phyloP scores from a whole-genome alignment of 2,888 invertebrate genomes.

The Metalampra italica region DNA sequence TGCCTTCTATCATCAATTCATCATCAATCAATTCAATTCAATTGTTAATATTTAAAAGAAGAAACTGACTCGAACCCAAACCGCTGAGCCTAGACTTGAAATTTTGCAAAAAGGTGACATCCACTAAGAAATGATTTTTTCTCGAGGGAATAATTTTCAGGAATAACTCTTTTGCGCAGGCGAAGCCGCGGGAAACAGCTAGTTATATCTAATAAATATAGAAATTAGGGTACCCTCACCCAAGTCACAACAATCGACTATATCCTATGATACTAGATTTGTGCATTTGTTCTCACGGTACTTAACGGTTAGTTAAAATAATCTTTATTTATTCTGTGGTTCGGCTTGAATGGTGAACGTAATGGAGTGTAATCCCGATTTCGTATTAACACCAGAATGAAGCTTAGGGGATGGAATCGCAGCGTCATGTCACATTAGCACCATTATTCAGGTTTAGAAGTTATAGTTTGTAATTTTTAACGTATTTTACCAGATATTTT shows the following conservation, averaged over 20 bases:
- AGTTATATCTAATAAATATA: too few relatives aligned
- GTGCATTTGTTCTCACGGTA: conserved; percentile 58
- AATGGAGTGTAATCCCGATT: conserved; percentile 69
- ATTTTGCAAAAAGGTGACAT: too few relatives aligned
- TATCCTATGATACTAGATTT: neutral
- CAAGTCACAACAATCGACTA: neutral
- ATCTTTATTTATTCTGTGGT: conserved; percentile 74
- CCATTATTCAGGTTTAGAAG: conserved; percentile 14
- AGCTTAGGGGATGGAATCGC: conserved; percentile 51
- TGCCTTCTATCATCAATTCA: too few relatives aligned
- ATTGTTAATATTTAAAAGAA: too few relatives aligned
- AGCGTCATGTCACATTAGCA: conserved; percentile 35
- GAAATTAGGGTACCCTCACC: neutral
- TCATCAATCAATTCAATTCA: too few relatives aligned
- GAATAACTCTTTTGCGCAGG: too few relatives aligned
- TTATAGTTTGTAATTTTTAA: neutral
- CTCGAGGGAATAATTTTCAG: too few relatives aligned
- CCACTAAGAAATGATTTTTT: too few relatives aligned
- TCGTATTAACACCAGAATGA: conserved; percentile 63
- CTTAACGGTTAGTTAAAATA: conserved; percentile 56
- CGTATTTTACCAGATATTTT: too few relatives aligned
- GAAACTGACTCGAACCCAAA: too few relatives aligned
- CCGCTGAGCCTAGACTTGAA: too few relatives aligned
- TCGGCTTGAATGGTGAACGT: conserved; percentile 46
- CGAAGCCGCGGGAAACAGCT: too few relatives aligned